Conservation (phyloP, 2,797 vertebrate species). For the Phrynocephalus forsythii region DNA sequence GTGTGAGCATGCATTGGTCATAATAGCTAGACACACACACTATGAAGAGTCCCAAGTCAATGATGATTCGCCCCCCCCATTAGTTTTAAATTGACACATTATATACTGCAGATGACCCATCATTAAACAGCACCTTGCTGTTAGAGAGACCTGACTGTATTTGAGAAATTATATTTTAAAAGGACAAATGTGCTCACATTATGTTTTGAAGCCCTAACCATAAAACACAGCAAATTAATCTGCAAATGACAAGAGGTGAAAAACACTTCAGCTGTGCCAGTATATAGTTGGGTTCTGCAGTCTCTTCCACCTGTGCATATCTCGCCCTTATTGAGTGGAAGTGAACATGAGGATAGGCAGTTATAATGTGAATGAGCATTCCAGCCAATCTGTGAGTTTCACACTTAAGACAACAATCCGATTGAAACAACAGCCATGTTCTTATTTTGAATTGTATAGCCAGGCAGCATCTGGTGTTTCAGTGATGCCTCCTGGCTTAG, state of each 20-base stretch:
- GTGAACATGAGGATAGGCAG: background rate
- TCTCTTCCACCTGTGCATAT: background rate
- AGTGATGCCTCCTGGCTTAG: background rate
- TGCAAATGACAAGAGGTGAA: no score
- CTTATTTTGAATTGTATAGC: background rate
- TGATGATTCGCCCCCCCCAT: no score
- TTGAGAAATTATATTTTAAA: no score
- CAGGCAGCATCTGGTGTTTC: background rate
- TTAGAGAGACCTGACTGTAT: no score
- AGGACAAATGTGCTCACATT: no score
- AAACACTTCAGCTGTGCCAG: no score
- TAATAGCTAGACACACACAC: background rate
- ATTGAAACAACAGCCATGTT: background rate
- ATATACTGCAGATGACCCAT: no score
- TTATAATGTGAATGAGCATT: background rate
- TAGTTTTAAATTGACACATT: background rate
- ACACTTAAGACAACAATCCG: background rate
- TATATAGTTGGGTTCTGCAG: no score
- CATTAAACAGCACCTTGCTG: no score
- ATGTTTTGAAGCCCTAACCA: no score
- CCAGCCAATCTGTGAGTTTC: background rate
- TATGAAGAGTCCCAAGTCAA: background rate
- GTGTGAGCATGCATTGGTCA: no score
- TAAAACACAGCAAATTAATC: no score
- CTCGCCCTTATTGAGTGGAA: background rate